Conservation (phyloP, 2,888 invertebrate species). For the Aricia artaxerxes region DNA sequence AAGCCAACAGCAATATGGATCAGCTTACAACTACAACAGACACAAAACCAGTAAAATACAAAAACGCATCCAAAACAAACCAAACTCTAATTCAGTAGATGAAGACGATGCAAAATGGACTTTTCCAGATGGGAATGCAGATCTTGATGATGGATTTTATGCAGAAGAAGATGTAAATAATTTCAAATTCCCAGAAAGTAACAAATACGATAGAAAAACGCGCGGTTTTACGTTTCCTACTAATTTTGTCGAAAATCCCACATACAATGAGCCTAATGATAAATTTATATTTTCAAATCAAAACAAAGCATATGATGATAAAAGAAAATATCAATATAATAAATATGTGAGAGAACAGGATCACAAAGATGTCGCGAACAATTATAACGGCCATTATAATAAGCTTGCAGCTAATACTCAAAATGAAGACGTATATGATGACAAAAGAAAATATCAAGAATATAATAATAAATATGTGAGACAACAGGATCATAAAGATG, state of each 20-base stretch:
- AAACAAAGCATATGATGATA: constrained; percentile 26
- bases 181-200: constrained; percentile 44
- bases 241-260: neutral
- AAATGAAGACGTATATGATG: constrained; percentile 26
- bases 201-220: constrained; percentile 19
- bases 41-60: constrained; percentile 50
- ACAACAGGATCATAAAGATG: neutral
- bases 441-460: neutral
- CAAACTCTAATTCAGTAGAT: constrained; percentile 39
- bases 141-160: constrained; percentile 25
- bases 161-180: constrained; percentile 34
- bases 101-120: constrained; percentile 51
- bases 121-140: constrained; percentile 52
- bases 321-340: neutral
- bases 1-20: constrained; percentile 48
- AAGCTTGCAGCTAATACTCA: constrained; percentile 10
- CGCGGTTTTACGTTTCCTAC: neutral
- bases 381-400: constrained; percentile 36
- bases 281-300: constrained; percentile 28
- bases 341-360: neutral
- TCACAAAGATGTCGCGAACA: constrained; percentile 25
- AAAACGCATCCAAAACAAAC: constrained; percentile 64
- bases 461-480: neutral
- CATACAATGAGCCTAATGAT: constrained; percentile 27
- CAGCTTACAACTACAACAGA: constrained; percentile 48